Percentiles rank a stretch among this genome's conserved stretches.
Conservation (phyloP, 2,797 vertebrate genomes). For the Holocentrus rufus region DNA sequence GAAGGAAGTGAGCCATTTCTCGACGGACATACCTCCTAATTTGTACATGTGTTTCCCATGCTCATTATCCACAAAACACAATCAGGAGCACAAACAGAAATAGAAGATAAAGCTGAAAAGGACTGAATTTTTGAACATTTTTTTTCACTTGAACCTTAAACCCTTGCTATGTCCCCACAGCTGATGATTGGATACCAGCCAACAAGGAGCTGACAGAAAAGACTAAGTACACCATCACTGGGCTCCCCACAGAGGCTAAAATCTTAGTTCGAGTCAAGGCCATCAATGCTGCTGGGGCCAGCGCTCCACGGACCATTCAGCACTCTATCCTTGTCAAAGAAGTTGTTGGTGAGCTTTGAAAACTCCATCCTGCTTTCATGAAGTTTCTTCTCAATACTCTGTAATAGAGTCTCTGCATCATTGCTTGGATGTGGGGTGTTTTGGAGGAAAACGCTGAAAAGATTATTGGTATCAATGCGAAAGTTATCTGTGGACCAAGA, state of each 20-base stretch:
- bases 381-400: too few species aligned
- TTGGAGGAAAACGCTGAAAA: neutral
- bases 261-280: conserved; percentile 95
- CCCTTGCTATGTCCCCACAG: conserved; percentile 68
- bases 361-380: neutral
- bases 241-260: conserved; percentile 85
- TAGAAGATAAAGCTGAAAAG: neutral
- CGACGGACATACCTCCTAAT: neutral
- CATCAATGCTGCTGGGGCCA: conserved; percentile 92
- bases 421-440: neutral
- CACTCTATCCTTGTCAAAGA: conserved; percentile 94
- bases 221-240: conserved; percentile 91
- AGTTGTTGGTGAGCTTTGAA: conserved; percentile 88
- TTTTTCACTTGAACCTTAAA: neutral
- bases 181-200: conserved; percentile 88
- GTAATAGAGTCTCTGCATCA: neutral
- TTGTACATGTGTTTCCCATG: neutral
- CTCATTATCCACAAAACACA: conserved; percentile 5
- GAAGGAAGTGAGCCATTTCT: conserved; percentile 92
- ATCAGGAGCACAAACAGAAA: conserved; percentile 1
- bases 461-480: neutral
- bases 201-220: conserved; percentile 92
- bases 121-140: too few species aligned
- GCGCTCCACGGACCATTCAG: conserved; percentile 87
- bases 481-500: neutral